phyloP scores from a whole-genome alignment of 2,888 invertebrate genomes.

The Tubulanus polymorphus region DNA sequence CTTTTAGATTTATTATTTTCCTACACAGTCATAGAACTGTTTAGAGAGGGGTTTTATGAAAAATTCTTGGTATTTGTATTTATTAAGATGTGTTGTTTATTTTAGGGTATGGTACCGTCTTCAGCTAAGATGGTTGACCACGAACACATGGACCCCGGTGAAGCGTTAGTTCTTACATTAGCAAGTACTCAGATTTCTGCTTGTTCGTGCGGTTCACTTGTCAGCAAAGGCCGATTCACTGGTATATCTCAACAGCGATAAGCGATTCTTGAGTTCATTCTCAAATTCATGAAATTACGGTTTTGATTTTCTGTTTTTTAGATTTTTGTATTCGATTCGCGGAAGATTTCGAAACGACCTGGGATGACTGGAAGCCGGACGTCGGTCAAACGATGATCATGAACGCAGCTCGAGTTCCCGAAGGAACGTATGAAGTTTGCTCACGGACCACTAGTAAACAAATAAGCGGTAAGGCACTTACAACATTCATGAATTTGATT shows the following conservation, averaged over 20 bases:
- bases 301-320: conserved; percentile 46
- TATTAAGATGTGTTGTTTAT: too few species aligned
- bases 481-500: too few species aligned
- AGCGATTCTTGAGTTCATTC: not conserved
- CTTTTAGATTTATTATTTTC: too few species aligned
- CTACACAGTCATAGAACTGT: too few species aligned
- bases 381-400: conserved; percentile 59
- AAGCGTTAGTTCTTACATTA: conserved; percentile 91
- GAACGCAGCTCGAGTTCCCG: conserved; percentile 85
- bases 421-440: conserved; percentile 97
- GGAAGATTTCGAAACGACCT: conserved; percentile 92
- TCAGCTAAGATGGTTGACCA: conserved; percentile 27
- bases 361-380: conserved; percentile 93
- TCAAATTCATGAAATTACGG: not conserved
- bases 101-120: not conserved
- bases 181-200: conserved; percentile 95
- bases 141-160: conserved; percentile 42
- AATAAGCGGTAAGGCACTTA: conserved; percentile 65
- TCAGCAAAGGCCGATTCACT: conserved; percentile 72
- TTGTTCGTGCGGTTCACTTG: conserved; percentile 91
- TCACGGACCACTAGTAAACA: conserved; percentile 85
- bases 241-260: conserved; percentile 28
- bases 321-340: conserved; percentile 79
- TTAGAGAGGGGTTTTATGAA: too few species aligned
- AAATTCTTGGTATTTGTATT: too few species aligned